phyloP scores from a whole-genome alignment of 2,888 invertebrate species.

The Melanchra persicariae region DNA sequence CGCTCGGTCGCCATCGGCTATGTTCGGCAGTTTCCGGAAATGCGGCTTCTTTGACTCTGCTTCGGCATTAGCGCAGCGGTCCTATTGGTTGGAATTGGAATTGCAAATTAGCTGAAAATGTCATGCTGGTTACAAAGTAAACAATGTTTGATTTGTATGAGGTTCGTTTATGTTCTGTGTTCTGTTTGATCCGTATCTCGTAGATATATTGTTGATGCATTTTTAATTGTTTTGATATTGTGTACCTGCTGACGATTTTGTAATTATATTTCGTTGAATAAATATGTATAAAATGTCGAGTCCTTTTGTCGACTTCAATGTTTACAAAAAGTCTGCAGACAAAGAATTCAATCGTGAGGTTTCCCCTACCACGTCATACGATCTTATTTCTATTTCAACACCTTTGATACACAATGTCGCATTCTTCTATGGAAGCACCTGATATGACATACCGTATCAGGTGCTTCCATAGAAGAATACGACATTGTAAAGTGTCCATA shows the following conservation, averaged over 20 bases:
- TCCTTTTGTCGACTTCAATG: neutral
- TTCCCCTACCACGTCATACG: neutral
- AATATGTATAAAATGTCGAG: neutral
- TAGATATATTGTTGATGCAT: conserved; percentile 22
- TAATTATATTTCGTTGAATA: conserved; percentile 17
- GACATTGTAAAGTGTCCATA: too few species aligned
- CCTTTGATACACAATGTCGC: neutral
- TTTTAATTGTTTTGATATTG: conserved; percentile 24
- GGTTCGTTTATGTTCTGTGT: conserved; percentile 18
- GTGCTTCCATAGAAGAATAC: too few species aligned
- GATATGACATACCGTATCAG: too few species aligned
- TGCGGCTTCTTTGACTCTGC: conserved; percentile 50
- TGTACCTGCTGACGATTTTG: conserved; percentile 10
- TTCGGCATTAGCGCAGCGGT: conserved; percentile 38
- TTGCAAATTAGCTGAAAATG: conserved; percentile 50
- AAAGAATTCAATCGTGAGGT: neutral
- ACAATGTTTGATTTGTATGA: conserved; percentile 18
- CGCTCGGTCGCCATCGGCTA: conserved; percentile 44
- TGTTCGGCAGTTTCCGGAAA: conserved; percentile 49
- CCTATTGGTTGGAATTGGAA: conserved; percentile 40
- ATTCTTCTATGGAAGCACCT: too few species aligned
- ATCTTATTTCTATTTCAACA: neutral
- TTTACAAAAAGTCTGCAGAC: neutral
- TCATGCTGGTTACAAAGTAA: conserved; percentile 24
- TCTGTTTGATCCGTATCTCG: conserved; percentile 25